Evolutionary conservation across 2,797 vertebrate species (phyloP).

Genomic region (Antennarius maculatus): DNA sequence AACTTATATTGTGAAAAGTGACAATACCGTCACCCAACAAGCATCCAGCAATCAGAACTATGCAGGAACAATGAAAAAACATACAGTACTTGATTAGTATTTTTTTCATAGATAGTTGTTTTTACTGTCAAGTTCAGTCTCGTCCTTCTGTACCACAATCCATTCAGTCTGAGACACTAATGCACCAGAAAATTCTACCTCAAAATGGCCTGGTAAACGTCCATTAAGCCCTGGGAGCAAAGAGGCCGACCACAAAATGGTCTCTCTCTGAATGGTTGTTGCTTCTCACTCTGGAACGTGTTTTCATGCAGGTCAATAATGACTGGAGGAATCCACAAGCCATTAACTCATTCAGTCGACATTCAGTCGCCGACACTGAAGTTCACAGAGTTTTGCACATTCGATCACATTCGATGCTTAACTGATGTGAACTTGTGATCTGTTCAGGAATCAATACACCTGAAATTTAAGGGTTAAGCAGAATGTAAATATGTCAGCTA

Average conservation of each 20-base stretch:
- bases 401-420: constrained; percentile 14
- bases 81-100: background rate
- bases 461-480: background rate
- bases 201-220: constrained; percentile 9
- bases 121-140: constrained; percentile 8
- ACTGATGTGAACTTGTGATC: constrained; percentile 17
- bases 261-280: constrained; percentile 26
- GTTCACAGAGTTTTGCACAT: constrained; percentile 21
- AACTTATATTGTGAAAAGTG: constrained; percentile 27
- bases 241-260: constrained; percentile 4
- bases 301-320: constrained; percentile 42
- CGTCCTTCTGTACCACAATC: constrained; percentile 15
- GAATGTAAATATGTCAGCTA: background rate
- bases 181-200: constrained; percentile 29
- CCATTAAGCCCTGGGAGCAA: constrained; percentile 27
- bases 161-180: constrained; percentile 23
- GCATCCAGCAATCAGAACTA: background rate
- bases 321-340: constrained; percentile 5
- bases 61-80: background rate
- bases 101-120: constrained; percentile 11
- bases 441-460: constrained; percentile 24
- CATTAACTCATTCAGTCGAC: constrained; percentile 47
- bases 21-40: constrained; percentile 3
- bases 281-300: constrained; percentile 8
- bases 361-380: background rate